Base-by-base conservation (phyloP, 2,797 vertebrate genomes). In the Channallabes apus region DNA sequence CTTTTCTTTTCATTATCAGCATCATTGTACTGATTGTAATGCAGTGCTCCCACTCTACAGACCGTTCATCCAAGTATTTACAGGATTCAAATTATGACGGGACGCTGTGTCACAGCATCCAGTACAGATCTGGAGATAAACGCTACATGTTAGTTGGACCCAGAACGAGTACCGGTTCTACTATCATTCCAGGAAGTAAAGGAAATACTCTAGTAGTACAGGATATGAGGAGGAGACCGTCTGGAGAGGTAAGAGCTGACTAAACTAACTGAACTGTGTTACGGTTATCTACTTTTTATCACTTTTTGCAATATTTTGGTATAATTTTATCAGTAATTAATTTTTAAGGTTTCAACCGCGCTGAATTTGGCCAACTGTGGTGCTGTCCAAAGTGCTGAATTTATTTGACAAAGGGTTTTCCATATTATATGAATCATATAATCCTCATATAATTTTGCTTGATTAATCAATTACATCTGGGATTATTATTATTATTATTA, bases 81-180 rank as follows among this genome's bases (percentile, higher is more conserved):
- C 87, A 87, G 69, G 84, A 90, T 6, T 3, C 35, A 67, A 90
- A 86, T 72, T 89, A 86, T 15, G 83, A 90, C 58, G 91, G 90
- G 22, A 90, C 91, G 84, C 68, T 91, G 56, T 91, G 89, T 73
- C 90, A 91, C 88, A 91, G 91, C 82, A 87, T 89, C 62, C 86
- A 87, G 85, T 91, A 91, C 85, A 88, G 88, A 86, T 90, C 90
- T 27, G 91, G 90, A 89, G 90, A 92, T 62, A 91, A 91, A 82
- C 89, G 90, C 0, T 91, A 91, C 89, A 91, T 90, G 90, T 75
- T 91, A 85, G 91, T 91, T 84, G 90, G 88, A 86, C 89, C 87
- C 72, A 89, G 89, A 86, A 91, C 88, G 86, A 91, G 90, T 86
- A 86, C 89, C 24, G 89, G 90, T 27, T 92, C 91, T 76, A 87